Evolutionary conservation across 1,140 invertebrate genomes (phyloP), one percentile per base, ranked within the genome.

Genomic region (Muscidifurax raptorellus): DNA sequence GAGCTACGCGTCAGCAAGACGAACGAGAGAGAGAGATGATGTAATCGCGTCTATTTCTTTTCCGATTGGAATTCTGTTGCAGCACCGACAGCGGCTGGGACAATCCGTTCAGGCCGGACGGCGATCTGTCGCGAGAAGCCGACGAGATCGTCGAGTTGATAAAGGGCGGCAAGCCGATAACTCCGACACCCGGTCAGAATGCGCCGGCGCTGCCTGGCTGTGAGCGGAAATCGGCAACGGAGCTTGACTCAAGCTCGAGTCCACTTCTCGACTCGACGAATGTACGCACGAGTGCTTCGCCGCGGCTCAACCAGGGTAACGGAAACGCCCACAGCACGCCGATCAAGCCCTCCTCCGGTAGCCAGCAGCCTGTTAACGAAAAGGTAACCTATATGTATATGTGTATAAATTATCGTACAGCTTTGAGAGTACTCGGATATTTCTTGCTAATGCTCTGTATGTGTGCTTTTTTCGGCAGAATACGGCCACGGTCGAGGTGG

Each of bases 101-200:
- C 92, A 99, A 99, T 93, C 98, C 98, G 36, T 99, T 99, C 94
- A 96, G 98, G 91, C 98, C 98, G 7, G 98, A 98, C 89, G 98
- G 98, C 74, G 97, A 99, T 93, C 93, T 99, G 86, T 98, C 97
- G 87, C 95, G 97, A 89, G 98, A 99, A 93, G 98, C 98, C 25
- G 98, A 99, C 91, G 97, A 98, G 93, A 98, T 99, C 87, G 97
- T 99, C 40, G 97, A 98, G 89, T 94, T 98, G 92, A 98, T 98
- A 92, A 98, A 98, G 93, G 97, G 97, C 84, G 97, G 97, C 67
- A 97, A 97, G 90, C 96, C 96, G 74, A 97, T 97, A 89, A 97
- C 96, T 76, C 96, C 95, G 85, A 96, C 95, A 81, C 92, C 92
- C 10, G 92, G 92, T 72, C 92, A 93, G 77, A 93, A 90, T n/a